phyloP scores from a whole-genome alignment of 2,113 vertebrate genomes.

The Cyanoderma ruficeps region DNA sequence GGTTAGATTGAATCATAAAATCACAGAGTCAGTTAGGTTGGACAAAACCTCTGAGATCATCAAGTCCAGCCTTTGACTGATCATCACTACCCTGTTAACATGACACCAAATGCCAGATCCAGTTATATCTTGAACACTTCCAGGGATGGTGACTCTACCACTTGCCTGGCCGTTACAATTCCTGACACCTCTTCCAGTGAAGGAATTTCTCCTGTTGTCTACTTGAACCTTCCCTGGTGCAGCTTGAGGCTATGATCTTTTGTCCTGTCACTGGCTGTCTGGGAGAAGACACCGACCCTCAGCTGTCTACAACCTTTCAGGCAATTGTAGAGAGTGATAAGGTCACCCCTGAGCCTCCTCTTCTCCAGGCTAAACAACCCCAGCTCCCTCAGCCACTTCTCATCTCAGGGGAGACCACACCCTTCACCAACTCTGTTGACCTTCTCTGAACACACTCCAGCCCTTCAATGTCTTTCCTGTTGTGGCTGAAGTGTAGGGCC shows the following conservation, averaged over 20 bases:
- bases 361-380: background rate
- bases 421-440: background rate
- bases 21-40: background rate
- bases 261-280: background rate
- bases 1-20: background rate
- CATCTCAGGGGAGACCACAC: background rate
- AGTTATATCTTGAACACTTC: background rate
- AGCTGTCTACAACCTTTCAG: background rate
- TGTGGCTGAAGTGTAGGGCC: background rate
- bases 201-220: background rate
- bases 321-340: background rate
- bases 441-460: background rate
- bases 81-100: background rate
- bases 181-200: background rate
- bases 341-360: background rate
- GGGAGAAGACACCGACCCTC: fast-evolving
- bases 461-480: background rate
- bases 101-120: background rate
- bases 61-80: background rate
- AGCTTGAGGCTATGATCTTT: background rate
- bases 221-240: background rate
- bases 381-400: background rate
- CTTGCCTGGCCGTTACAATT: background rate
- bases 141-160: background rate
- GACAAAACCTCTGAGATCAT: background rate